Percentiles rank a stretch among this genome's conserved stretches.
phyloP scores from a whole-genome alignment of 2,113 vertebrate genomes.

The Prunella himalayana region DNA sequence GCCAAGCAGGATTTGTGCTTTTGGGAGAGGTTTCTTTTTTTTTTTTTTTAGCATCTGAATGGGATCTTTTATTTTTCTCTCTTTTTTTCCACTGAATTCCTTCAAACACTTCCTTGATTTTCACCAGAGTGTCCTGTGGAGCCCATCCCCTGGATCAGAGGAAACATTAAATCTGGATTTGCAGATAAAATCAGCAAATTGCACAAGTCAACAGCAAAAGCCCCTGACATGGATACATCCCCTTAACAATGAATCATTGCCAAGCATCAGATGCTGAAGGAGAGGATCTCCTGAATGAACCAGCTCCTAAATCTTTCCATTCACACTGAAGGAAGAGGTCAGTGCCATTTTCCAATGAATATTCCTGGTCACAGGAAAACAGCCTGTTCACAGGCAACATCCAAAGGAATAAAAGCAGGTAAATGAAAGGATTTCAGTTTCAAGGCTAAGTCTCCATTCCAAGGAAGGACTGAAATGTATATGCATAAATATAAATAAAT shows the following conservation, averaged over 20 bases:
- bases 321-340: neutral
- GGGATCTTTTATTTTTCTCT: neutral
- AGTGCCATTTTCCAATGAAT: constrained; percentile 4
- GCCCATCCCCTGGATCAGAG: neutral
- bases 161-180: neutral
- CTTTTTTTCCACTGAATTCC: neutral
- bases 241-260: neutral
- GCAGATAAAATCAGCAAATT: neutral
- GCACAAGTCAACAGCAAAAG: neutral
- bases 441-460: neutral
- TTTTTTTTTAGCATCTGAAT: neutral
- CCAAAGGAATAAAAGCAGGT: neutral
- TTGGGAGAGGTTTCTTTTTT: neutral
- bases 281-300: neutral
- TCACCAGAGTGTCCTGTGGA: neutral
- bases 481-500: neutral
- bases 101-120: neutral
- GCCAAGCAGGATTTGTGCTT: neutral
- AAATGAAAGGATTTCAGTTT: neutral
- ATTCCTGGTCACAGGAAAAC: neutral
- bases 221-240: neutral
- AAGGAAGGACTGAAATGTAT: neutral
- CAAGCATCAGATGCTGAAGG: neutral
- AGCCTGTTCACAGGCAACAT: neutral
- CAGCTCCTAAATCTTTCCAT: neutral